Evolutionary conservation across 1,140 invertebrate genomes (phyloP).

Genomic region (Phymastichus coffea): DNA sequence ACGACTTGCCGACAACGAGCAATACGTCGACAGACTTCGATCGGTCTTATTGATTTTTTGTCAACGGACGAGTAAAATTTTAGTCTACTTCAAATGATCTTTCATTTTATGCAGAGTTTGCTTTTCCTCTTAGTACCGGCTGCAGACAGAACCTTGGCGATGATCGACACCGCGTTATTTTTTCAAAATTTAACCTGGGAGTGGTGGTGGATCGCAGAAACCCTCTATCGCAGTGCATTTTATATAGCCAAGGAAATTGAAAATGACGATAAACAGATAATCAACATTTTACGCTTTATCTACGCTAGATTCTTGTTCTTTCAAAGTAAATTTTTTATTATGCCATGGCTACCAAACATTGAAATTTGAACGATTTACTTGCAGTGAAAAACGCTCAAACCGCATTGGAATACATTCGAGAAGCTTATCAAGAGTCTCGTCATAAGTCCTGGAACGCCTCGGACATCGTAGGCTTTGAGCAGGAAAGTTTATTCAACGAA

Average conservation of each 20-base stretch:
- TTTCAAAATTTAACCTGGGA: constrained; percentile 48
- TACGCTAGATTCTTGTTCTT: constrained; percentile 60
- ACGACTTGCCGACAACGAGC: constrained; percentile 48
- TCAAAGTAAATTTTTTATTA: no score
- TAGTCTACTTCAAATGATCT: background rate
- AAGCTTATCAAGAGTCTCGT: constrained; percentile 37
- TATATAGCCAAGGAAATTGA: constrained; percentile 48
- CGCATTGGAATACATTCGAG: constrained; percentile 40
- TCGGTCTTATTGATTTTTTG: background rate
- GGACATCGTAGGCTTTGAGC: constrained; percentile 16
- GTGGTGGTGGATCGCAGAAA: constrained; percentile 63
- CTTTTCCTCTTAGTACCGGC: background rate
- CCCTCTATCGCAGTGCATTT: constrained; percentile 55
- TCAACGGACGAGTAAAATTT: background rate
- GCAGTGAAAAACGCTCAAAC: constrained; percentile 39
- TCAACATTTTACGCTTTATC: constrained; percentile 56
- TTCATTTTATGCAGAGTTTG: no score
- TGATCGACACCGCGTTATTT: constrained; percentile 44
- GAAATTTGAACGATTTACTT: background rate
- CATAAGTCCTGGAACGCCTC: constrained; percentile 47
- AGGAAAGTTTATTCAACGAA: constrained; percentile 52
- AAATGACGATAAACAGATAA: constrained; percentile 49
- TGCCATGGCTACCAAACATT: no score
- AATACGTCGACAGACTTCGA: constrained; percentile 52
- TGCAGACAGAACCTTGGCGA: background rate